A percentile compares a stretch with the other conserved stretches of the same genome.
phyloP scores from a whole-genome alignment of 2,797 vertebrate species.

The Coluber constrictor region DNA sequence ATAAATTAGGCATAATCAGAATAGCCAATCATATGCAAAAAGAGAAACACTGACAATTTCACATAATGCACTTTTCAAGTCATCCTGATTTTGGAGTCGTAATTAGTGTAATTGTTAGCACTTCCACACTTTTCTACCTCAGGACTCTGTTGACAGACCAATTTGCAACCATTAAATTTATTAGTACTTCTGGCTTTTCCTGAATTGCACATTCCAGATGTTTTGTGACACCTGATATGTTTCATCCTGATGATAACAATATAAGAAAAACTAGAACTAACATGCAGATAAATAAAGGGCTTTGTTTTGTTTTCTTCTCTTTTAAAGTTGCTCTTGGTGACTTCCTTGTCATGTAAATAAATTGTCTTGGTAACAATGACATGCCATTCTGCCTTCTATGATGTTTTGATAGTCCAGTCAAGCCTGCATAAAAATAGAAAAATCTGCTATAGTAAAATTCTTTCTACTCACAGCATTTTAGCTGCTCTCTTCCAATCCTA shows the following conservation, averaged over 20 bases:
- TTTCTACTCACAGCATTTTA: background rate
- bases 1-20: background rate
- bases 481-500: background rate
- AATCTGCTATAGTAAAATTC: background rate
- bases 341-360: background rate
- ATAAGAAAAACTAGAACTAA: background rate
- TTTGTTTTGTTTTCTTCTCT: background rate
- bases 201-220: background rate
- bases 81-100: background rate
- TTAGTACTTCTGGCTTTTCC: background rate
- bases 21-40: background rate
- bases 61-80: background rate
- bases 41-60: background rate
- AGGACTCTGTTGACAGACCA: background rate
- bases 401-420: background rate
- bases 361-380: background rate
- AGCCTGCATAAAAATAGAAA: background rate
- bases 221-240: background rate
- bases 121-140: background rate
- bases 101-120: background rate
- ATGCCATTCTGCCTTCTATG: background rate
- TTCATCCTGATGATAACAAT: background rate
- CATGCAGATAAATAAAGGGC: background rate
- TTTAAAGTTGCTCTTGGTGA: background rate
- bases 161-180: background rate